Evolutionary conservation across 2,797 vertebrate genomes (phyloP).

Genomic region (Lepidocolaptes lacrymiger): DNA sequence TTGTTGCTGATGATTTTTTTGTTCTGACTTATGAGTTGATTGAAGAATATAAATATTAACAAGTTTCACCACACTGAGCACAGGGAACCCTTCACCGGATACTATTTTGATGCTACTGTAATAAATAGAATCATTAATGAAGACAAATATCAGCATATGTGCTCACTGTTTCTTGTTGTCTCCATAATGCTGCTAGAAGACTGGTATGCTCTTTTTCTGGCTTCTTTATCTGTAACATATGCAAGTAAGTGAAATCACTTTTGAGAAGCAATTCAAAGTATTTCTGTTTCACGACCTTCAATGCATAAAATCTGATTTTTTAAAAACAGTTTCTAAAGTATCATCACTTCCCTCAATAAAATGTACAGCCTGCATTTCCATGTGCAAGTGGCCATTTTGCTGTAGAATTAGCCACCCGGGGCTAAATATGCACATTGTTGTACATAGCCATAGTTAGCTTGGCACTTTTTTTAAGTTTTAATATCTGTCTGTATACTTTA

Average conservation of each 20-base stretch:
- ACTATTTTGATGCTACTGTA: not conserved
- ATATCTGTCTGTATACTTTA: not conserved
- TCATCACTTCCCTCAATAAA: not conserved
- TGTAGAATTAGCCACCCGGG: not conserved
- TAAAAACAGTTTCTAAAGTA: not conserved
- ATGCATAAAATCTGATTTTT: not conserved
- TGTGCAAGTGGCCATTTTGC: not conserved
- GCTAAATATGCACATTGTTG: not conserved
- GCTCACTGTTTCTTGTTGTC: not conserved
- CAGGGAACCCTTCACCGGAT: not conserved
- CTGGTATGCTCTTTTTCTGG: not conserved
- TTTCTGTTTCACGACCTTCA: not conserved
- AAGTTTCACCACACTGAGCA: not conserved
- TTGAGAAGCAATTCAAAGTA: not conserved
- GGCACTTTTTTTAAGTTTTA: not conserved
- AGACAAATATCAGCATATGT: not conserved
- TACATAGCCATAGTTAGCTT: not conserved
- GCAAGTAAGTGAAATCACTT: not conserved
- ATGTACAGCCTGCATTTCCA: not conserved
- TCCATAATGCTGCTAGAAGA: not conserved
- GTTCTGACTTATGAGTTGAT: not conserved
- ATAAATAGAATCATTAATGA: not conserved
- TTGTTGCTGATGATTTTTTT: rapidly evolving
- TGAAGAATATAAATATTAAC: not conserved
- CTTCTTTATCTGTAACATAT: not conserved